Conservation (phyloP, 2,888 invertebrate genomes). For the Venusia cambrica region DNA sequence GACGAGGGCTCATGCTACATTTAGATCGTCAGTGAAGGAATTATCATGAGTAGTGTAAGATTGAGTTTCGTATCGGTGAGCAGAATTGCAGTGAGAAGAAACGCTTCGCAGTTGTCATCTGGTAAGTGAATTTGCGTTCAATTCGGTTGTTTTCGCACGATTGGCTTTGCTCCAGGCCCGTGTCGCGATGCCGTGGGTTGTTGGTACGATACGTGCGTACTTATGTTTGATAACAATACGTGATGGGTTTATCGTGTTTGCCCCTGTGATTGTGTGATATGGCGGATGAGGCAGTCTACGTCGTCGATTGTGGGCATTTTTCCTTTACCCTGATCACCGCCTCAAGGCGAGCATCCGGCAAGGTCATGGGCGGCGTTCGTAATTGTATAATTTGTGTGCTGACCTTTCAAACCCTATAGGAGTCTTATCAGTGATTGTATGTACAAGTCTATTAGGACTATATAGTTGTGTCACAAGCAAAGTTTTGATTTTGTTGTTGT, state of each 20-base stretch:
- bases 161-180: conserved; percentile 62
- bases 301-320: conserved; percentile 1
- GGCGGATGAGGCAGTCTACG: conserved; percentile 14
- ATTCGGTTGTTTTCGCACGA: conserved; percentile 42
- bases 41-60: conserved; percentile 75
- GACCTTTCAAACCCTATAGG: conserved; percentile 18
- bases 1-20: conserved; percentile 64
- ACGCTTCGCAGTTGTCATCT: conserved; percentile 59
- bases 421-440: conserved; percentile 20
- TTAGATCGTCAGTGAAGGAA: conserved; percentile 48
- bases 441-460: neutral
- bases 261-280: conserved; percentile 31
- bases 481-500: too few species aligned
- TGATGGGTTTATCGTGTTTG: conserved; percentile 40
- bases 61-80: conserved; percentile 74
- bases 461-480: too few species aligned
- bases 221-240: conserved; percentile 67
- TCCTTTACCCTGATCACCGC: conserved; percentile 6
- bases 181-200: conserved; percentile 40
- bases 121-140: conserved; percentile 56
- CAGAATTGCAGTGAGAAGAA: conserved; percentile 71
- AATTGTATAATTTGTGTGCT: conserved; percentile 18
- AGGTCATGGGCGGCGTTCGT: conserved; percentile 28
- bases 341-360: conserved; percentile 26
- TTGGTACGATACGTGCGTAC: conserved; percentile 34